These are phyloP conservation scores for Plecturocebus donacophilus DNA, from an alignment of 2,113 vertebrate species.

Conservation along the genomic window DNA sequence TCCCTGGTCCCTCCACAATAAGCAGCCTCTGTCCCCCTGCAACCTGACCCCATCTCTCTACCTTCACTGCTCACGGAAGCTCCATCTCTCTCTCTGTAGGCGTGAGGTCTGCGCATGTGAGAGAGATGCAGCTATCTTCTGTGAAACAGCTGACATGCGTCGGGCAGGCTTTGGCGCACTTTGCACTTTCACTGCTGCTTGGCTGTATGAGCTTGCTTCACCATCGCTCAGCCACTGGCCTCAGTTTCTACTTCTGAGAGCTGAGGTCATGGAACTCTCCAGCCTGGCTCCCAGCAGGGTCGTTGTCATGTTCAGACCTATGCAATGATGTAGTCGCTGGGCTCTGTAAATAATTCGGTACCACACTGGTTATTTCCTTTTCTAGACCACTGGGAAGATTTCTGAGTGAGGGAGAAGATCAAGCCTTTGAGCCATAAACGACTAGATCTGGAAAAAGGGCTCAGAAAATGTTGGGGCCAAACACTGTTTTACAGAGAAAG, in stretches of 20 bases:
- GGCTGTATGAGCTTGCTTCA: neutral
- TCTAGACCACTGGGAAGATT: neutral
- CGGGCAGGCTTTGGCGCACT: neutral
- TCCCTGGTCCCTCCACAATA: neutral
- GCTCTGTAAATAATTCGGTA: neutral
- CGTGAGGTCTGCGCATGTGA: neutral
- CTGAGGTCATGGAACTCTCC: neutral
- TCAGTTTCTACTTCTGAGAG: neutral
- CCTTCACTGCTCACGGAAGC: neutral
- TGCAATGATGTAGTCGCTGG: rapidly evolving
- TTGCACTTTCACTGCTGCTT: neutral
- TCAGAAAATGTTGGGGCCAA: neutral
- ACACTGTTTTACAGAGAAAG: neutral
- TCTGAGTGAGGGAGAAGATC: neutral
- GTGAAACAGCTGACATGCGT: rapidly evolving
- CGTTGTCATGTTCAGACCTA: neutral
- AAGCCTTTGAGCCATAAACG: neutral
- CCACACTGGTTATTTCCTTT: neutral
- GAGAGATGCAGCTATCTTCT: neutral
- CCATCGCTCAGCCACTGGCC: neutral
- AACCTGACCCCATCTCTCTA: rapidly evolving
- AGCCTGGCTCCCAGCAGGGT: neutral
- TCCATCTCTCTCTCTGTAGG: neutral
- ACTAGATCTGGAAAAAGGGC: neutral
- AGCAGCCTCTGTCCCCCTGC: neutral